Percentiles rank a stretch among this genome's conserved stretches.
phyloP scores from a whole-genome alignment of 2,888 invertebrate species.

The Lydus trimaculatus region DNA sequence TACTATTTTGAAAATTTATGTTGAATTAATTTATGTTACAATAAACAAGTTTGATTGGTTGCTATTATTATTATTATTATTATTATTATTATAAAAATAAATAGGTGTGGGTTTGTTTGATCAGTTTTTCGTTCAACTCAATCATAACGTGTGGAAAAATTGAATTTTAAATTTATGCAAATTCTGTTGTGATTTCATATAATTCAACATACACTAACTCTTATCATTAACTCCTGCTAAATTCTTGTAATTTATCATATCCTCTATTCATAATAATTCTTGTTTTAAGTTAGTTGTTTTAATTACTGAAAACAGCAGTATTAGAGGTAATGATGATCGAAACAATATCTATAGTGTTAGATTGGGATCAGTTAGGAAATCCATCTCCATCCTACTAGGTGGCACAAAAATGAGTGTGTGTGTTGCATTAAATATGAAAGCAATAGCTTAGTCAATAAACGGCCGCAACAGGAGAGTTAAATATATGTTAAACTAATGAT shows the following conservation, averaged over 20 bases:
- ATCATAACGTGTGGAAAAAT: not conserved
- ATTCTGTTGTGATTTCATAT: not conserved
- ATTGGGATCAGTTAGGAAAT: constrained; percentile 27
- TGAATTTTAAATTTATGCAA: constrained; percentile 1
- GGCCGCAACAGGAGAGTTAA: constrained; percentile 47
- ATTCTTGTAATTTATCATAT: not conserved
- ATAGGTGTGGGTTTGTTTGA: not conserved
- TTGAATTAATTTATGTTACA: constrained; percentile 7
- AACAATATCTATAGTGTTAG: constrained; percentile 26
- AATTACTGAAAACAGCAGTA: not conserved
- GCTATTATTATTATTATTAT: not conserved
- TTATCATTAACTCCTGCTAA: not conserved
- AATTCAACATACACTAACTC: not conserved
- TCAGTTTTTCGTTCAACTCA: not conserved
- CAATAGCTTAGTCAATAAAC: constrained; percentile 47
- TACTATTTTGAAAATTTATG: constrained; percentile 5
- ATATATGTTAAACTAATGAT: constrained; percentile 55
- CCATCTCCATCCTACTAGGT: constrained; percentile 48
- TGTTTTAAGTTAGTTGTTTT: constrained; percentile 17
- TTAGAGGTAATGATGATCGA: constrained; percentile 4
- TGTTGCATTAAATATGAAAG: constrained; percentile 44
- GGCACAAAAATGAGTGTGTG: constrained; percentile 37
- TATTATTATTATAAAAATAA: not conserved
- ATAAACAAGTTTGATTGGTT: constrained; percentile 1
- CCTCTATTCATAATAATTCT: not conserved